A percentile compares a stretch with the other conserved stretches of the same genome.
Conservation (phyloP, 2,113 vertebrate species). For the Pavo muticus region DNA sequence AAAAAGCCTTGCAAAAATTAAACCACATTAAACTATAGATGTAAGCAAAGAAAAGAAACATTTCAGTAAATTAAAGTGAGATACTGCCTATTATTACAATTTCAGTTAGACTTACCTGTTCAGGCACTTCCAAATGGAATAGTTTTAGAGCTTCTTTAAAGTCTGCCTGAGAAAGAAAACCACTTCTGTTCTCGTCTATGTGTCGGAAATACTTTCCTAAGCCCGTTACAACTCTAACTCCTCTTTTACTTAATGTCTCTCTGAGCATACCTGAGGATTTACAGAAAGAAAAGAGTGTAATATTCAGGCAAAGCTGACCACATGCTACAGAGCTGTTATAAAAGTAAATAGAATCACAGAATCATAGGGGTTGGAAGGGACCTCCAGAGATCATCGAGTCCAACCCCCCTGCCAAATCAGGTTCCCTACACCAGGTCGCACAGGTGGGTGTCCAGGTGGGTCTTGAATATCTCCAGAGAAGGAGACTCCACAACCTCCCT, state of each 20-base stretch:
- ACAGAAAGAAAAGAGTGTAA: neutral
- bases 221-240: constrained; percentile 74
- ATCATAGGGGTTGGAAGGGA: too few species aligned
- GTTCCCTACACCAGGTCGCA: too few species aligned
- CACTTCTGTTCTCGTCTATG: constrained; percentile 66
- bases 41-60: neutral
- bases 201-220: constrained; percentile 77
- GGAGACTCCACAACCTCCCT: too few species aligned
- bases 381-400: too few species aligned
- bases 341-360: neutral
- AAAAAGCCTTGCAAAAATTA: neutral
- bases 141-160: constrained; percentile 75
- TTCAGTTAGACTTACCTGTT: constrained; percentile 65
- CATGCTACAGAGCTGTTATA: neutral
- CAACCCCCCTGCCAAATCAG: too few species aligned
- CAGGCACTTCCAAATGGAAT: constrained; percentile 77
- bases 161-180: constrained; percentile 69
- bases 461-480: too few species aligned
- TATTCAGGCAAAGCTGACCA: neutral
- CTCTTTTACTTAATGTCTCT: constrained; percentile 72
- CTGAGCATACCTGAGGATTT: constrained; percentile 68
- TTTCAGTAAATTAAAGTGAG: neutral
- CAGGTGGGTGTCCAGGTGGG: too few species aligned
- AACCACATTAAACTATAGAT: neutral
- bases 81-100: neutral